A percentile compares a stretch with the other conserved stretches of the same genome.
Conservation (phyloP, 2,113 vertebrate species). For the Tamias sibiricus region DNA sequence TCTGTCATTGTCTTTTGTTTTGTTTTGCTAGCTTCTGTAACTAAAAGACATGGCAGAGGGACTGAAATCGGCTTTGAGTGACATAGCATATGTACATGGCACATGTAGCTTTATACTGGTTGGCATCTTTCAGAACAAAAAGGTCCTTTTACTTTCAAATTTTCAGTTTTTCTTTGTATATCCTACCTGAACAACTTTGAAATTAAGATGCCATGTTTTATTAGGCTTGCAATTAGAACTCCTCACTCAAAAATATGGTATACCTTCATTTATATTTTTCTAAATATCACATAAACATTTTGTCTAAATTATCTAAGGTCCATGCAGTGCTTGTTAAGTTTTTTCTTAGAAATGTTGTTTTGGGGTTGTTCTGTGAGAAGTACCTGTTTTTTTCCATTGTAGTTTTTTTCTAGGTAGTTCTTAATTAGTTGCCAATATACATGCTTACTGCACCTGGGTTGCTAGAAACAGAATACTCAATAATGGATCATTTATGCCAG, state of each 20-base stretch:
- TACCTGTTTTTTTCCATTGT: not conserved
- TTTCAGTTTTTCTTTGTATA: not conserved
- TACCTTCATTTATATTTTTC: not conserved
- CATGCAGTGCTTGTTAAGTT: not conserved
- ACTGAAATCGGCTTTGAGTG: not conserved
- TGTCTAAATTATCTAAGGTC: not conserved
- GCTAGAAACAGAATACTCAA: not conserved
- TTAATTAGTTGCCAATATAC: not conserved
- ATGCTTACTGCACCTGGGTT: not conserved
- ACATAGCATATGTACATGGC: not conserved
- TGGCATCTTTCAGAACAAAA: not conserved
- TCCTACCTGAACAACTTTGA: not conserved
- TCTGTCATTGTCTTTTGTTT: not conserved
- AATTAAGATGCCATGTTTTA: not conserved
- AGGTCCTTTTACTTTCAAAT: not conserved
- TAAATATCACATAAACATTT: not conserved
- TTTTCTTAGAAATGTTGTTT: not conserved
- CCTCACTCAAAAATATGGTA: not conserved
- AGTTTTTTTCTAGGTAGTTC: too few species aligned
- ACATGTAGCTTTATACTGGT: not conserved
- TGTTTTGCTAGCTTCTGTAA: not conserved
- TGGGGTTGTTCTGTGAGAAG: not conserved
- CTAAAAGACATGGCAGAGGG: not conserved
- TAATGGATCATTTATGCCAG: too few species aligned
- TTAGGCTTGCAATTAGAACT: constrained; percentile 18